phyloP scores from a whole-genome alignment of 2,113 vertebrate genomes.

The Scomber scombrus region DNA sequence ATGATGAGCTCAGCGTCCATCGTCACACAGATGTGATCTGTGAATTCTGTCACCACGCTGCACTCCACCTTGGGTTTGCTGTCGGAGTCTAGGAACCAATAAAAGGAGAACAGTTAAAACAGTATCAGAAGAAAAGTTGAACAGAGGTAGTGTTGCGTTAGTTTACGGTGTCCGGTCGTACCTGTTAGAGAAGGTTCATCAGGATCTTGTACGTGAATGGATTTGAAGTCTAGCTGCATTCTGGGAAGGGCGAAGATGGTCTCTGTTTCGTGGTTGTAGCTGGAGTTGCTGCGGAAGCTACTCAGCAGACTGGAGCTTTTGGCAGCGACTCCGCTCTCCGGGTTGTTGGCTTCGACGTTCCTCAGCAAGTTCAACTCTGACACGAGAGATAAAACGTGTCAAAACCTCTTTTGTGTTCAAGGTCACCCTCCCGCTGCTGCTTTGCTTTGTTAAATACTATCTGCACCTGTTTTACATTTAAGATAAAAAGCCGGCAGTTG shows the following conservation, averaged over 20 bases:
- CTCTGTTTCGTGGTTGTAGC: constrained; percentile 98
- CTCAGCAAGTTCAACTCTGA: constrained; percentile 94
- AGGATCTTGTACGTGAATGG: constrained; percentile 96
- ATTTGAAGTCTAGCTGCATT: constrained; percentile 99
- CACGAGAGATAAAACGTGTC: constrained; percentile 43
- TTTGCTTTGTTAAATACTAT: constrained; percentile 35
- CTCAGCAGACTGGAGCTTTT: constrained; percentile 94
- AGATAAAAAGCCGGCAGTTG: constrained; percentile 35
- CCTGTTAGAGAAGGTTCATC: constrained; percentile 94
- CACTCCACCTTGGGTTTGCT: constrained; percentile 98
- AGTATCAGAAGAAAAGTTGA: not conserved
- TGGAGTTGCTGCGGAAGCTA: constrained; percentile 93
- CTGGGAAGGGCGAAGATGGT: constrained; percentile 98
- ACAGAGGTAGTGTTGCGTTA: not conserved
- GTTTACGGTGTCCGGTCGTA: not conserved
- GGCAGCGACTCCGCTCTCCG: constrained; percentile 89
- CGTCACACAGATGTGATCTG: constrained; percentile 99
- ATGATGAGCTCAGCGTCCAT: constrained; percentile 99
- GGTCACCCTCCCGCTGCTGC: constrained; percentile 21
- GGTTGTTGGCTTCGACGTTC: constrained; percentile 94
- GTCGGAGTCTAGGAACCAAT: constrained; percentile 86
- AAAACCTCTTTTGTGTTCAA: not conserved
- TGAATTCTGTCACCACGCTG: constrained; percentile 99
- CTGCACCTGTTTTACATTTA: constrained; percentile 46
- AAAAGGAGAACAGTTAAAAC: constrained; percentile 2